phyloP scores from a whole-genome alignment of 2,113 vertebrate genomes.

The Atrichornis clamosus region DNA sequence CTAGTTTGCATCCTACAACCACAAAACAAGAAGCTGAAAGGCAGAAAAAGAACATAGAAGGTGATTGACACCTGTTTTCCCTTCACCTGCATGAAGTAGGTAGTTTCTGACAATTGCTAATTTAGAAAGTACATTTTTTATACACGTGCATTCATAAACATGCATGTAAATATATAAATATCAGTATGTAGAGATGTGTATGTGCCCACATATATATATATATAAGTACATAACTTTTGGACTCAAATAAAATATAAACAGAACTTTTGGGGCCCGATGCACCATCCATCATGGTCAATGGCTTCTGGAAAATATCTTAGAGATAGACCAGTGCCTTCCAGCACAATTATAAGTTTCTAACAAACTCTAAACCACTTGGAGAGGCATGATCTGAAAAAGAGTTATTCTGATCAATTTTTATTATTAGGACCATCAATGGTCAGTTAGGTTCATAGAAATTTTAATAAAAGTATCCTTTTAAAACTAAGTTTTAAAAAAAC shows the following conservation, averaged over 20 bases:
- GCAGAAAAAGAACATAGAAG: neutral
- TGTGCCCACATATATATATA: neutral
- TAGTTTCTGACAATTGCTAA: neutral
- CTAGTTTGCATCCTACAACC: neutral
- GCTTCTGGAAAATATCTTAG: neutral
- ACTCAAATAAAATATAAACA: neutral
- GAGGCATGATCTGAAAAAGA: neutral
- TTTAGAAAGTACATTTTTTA: neutral
- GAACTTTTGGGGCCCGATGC: neutral
- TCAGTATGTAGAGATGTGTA: neutral
- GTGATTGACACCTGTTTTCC: neutral
- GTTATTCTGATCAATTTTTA: neutral
- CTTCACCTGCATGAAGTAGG: neutral
- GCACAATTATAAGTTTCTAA: neutral
- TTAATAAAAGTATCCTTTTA: neutral
- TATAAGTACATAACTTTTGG: neutral
- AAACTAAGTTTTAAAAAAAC: too few relatives aligned
- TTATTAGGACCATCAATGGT: neutral
- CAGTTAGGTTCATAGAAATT: neutral
- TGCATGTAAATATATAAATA: neutral
- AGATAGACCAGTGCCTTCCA: neutral
- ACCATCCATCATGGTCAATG: neutral
- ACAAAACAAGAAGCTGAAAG: neutral
- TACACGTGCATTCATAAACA: neutral
- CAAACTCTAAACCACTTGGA: neutral